These are phyloP conservation scores for Diarsia mendica DNA, from an alignment of 2,888 invertebrate species.

Conservation along the genomic window DNA sequence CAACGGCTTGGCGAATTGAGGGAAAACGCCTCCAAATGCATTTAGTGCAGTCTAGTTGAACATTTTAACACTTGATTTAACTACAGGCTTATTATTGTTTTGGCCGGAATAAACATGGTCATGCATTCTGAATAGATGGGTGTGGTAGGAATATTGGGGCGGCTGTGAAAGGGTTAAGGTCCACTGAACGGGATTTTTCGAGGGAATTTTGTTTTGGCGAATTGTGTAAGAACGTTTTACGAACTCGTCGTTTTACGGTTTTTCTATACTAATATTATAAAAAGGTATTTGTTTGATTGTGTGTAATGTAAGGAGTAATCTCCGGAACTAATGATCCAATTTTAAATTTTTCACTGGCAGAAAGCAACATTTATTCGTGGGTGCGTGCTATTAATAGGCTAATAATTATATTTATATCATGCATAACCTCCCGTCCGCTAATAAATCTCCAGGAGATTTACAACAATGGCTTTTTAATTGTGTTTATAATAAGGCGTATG, in stretches of 20 bases:
- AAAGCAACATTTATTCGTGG: too few relatives aligned
- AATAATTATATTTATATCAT: too few relatives aligned
- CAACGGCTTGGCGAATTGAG: constrained; percentile 72
- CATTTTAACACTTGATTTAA: constrained; percentile 73
- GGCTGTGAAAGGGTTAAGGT: neutral
- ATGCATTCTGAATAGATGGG: constrained; percentile 48
- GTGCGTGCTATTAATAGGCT: too few relatives aligned
- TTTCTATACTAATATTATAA: too few relatives aligned
- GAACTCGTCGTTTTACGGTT: neutral
- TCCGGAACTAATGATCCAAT: too few relatives aligned
- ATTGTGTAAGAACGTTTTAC: neutral
- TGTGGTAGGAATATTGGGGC: neutral
- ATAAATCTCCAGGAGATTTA: too few relatives aligned
- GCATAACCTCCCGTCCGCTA: too few relatives aligned
- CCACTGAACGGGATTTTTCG: neutral
- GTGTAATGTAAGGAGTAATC: too few relatives aligned
- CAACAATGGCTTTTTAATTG: too few relatives aligned
- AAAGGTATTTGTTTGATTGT: too few relatives aligned
- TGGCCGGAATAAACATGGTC: constrained; percentile 57
- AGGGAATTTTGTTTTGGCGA: neutral
- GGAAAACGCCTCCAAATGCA: constrained; percentile 77
- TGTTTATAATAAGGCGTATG: too few relatives aligned
- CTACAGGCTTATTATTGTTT: constrained; percentile 67
- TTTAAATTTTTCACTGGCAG: too few relatives aligned
- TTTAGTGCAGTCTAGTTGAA: constrained; percentile 76